Base-by-base conservation (phyloP, 92 coral and sea anemone genomes). In the Bergia sp. region DNA sequence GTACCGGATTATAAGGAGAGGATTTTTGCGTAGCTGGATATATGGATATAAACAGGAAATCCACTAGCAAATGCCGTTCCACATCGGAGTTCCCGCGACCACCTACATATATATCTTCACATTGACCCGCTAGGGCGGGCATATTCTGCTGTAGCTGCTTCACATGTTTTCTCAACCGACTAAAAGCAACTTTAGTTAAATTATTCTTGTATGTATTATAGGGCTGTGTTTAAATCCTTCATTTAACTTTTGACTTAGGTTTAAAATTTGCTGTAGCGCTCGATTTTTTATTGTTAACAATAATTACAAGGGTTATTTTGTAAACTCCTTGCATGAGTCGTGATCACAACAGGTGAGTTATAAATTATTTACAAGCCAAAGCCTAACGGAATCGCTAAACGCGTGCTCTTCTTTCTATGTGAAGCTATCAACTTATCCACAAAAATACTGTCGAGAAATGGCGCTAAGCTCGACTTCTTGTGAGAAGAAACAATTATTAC, bases 41-140 rank as follows among this genome's bases (percentile, higher is more conserved):
- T 71, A 3, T 69, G 79, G 79, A 49, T 20, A 42, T 47, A 36
- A 44, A 69, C 87, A 45, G 58, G 44, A 84, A 37, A 29, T 29
- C 38, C 20, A 69, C 11, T 84, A 29, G 78, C 43, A 84, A 29
- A 49, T 10, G 76, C 29, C 79, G 87, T 71, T 71, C 87, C 87
- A 84, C 79, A 44, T 71, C 87, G 50, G 66, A 84, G 87, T 79
- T 84, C 66, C 55, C 87, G 64, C 79, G 75, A 84, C 41, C 23
- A 29, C 42, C 71, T 69, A 53, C 16, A 53, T 12, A 53, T 53
- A 29, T 71, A 41, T 66, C 40, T 65, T 45, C 9, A 3, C 42
- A 37, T 84, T 41, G 21, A 84, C 87, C 87, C 71, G 79, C 79
- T 16, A 1, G 42, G 64, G 87, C 23, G 79, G 77, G 13, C 57